These are phyloP conservation scores for Sarcophaga variegata DNA, from an alignment of 2,888 invertebrate species.

Conservation along the genomic window DNA sequence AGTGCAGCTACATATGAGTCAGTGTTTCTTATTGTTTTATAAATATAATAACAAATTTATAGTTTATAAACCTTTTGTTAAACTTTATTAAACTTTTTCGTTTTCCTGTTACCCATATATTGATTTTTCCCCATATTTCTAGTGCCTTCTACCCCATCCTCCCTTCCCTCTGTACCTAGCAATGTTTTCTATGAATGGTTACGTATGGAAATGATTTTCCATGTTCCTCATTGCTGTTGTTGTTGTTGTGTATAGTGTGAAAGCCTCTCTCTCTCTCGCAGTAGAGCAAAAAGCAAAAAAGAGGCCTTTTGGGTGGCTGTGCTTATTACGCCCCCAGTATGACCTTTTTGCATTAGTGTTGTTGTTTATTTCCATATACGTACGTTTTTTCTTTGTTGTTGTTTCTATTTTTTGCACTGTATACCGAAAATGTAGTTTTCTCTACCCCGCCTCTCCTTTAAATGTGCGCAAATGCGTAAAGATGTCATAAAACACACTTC, in stretches of 20 bases:
- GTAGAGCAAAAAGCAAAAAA: not conserved
- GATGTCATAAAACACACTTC: not conserved
- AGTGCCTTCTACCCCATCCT: not conserved
- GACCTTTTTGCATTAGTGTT: conserved; percentile 61
- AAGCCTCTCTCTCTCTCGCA: not conserved
- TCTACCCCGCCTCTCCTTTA: not conserved
- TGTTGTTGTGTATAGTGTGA: not conserved
- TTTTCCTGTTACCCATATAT: conserved; percentile 50
- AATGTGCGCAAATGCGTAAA: conserved; percentile 63
- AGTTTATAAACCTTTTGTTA: not conserved
- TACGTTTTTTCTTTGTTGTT: too few species aligned
- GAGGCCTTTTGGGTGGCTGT: not conserved
- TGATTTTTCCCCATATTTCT: conserved; percentile 69
- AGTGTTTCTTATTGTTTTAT: not conserved
- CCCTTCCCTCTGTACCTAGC: not conserved
- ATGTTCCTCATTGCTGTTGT: not conserved
- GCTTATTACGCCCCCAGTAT: conserved; percentile 63
- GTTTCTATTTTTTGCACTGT: conserved; percentile 41
- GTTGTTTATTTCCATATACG: not conserved
- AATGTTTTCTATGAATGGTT: conserved; percentile 4
- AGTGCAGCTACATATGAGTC: not conserved
- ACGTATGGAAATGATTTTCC: not conserved
- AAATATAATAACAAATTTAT: not conserved
- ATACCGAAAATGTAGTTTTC: conserved; percentile 54
- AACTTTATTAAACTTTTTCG: conserved; percentile 24